Conservation (phyloP, 2,113 vertebrate genomes). For the Zosterops borbonicus region DNA sequence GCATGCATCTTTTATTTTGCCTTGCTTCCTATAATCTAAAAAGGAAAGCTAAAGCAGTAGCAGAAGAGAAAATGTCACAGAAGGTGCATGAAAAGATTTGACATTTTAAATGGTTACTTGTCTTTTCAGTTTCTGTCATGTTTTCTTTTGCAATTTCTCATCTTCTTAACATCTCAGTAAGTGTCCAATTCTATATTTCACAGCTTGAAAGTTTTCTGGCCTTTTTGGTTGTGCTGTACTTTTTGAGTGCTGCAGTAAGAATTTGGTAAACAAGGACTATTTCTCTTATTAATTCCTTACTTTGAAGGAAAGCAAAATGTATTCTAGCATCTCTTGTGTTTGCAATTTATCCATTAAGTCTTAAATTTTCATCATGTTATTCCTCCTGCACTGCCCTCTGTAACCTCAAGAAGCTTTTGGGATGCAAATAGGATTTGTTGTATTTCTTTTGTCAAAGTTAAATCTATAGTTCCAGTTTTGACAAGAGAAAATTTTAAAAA, state of each 20-base stretch:
- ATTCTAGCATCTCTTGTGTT: background rate
- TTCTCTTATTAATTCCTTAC: background rate
- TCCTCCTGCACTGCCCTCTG: rapidly evolving
- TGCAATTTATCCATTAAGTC: background rate
- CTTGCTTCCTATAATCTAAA: background rate
- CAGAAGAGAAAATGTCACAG: rapidly evolving
- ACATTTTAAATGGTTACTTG: background rate
- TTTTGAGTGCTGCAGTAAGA: background rate
- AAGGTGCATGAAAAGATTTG: background rate
- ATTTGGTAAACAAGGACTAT: background rate
- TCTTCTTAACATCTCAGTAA: background rate
- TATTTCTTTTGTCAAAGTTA: background rate
- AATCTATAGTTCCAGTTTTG: background rate
- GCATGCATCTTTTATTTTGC: background rate
- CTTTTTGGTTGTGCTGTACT: background rate
- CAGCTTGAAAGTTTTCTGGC: background rate
- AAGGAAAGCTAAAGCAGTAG: background rate
- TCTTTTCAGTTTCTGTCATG: background rate
- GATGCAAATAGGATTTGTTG: background rate
- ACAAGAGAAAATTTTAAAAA: background rate
- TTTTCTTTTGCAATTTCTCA: background rate
- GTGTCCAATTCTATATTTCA: background rate
- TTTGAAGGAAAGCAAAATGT: background rate
- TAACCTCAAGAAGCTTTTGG: background rate
- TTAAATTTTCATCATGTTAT: background rate